These are phyloP conservation scores for Alligator mississippiensis DNA, from an alignment of 2,113 vertebrate species.

Conservation along the genomic window DNA sequence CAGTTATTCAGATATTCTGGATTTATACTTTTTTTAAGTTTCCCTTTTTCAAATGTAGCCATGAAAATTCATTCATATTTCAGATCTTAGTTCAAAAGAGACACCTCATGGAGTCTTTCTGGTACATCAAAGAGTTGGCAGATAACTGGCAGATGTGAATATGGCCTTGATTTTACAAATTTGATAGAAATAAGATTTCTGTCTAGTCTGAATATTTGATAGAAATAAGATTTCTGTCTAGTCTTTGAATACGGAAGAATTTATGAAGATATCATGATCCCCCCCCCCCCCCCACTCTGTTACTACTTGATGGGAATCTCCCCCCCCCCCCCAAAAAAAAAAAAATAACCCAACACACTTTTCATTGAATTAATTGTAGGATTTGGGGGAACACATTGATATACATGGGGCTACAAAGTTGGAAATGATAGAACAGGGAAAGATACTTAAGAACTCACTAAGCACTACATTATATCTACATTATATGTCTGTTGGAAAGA, in stretches of 20 bases:
- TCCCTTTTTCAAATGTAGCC: not conserved
- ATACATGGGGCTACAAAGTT: not conserved
- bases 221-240: slow-evolving; percentile 26
- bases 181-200: slow-evolving; percentile 41
- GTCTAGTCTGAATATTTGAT: too few relatives aligned
- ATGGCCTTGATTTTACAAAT: slow-evolving; percentile 38
- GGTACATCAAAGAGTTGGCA: slow-evolving; percentile 7
- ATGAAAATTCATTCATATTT: not conserved
- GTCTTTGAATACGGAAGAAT: slow-evolving; percentile 29
- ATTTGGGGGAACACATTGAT: slow-evolving; percentile 39
- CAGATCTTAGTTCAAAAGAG: slow-evolving; percentile 32
- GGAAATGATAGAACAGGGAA: not conserved
- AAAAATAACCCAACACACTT: not conserved
- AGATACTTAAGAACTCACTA: slow-evolving; percentile 16
- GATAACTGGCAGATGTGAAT: slow-evolving; percentile 26
- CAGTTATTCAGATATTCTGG: not conserved
- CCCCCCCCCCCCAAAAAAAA: too few relatives aligned
- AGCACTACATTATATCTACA: slow-evolving; percentile 26
- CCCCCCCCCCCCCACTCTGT: not conserved
- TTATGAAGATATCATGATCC: slow-evolving; percentile 45
- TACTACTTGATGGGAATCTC: slow-evolving; percentile 25
- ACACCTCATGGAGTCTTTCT: slow-evolving; percentile 47
- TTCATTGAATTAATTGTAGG: slow-evolving; percentile 22
- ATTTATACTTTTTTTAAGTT: accelerated
- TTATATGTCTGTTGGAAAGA: slow-evolving; percentile 33